Conservation (phyloP, 2,888 invertebrate species). For the Lasioglossum zephyrum region DNA sequence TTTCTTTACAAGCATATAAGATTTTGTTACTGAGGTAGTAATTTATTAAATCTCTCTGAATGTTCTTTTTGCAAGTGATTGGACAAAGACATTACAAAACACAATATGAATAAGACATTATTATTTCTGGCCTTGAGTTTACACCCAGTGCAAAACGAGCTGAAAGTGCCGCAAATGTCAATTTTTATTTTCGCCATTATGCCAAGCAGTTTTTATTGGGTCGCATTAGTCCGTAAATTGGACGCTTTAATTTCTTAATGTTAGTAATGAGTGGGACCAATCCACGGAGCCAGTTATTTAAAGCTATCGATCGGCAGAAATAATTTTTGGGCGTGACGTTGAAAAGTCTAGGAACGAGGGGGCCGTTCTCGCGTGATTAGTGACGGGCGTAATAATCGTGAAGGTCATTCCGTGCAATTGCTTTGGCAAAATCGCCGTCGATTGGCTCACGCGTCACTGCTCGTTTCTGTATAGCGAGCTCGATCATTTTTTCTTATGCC, state of each 20-base stretch:
- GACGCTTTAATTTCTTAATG: slow-evolving; percentile 15
- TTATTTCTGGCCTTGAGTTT: background rate
- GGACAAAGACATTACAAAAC: background rate
- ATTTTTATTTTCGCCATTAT: background rate
- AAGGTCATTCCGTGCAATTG: slow-evolving; percentile 74
- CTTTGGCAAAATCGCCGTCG: slow-evolving; percentile 66
- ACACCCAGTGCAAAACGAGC: background rate
- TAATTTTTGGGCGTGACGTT: slow-evolving; percentile 77
- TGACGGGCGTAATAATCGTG: slow-evolving; percentile 75
- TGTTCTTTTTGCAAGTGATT: background rate
- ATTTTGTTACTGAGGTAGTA: background rate
- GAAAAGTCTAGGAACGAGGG: slow-evolving; percentile 55
- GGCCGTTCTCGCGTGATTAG: slow-evolving; percentile 73
- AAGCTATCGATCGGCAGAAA: slow-evolving; percentile 70
- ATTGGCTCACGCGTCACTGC: slow-evolving; percentile 50
- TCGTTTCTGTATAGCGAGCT: slow-evolving; percentile 6
- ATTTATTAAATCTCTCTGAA: background rate
- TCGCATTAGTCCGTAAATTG: background rate
- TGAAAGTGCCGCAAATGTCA: background rate
- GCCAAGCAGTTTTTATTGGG: background rate
- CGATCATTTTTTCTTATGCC: slow-evolving; percentile 20
- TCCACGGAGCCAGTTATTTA: slow-evolving; percentile 49
- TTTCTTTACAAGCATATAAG: background rate
- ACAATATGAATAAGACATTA: background rate
- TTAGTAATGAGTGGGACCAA: slow-evolving; percentile 5